phyloP scores from a whole-genome alignment of 1,140 invertebrate species.

The Pemphigus obesinymphae region DNA sequence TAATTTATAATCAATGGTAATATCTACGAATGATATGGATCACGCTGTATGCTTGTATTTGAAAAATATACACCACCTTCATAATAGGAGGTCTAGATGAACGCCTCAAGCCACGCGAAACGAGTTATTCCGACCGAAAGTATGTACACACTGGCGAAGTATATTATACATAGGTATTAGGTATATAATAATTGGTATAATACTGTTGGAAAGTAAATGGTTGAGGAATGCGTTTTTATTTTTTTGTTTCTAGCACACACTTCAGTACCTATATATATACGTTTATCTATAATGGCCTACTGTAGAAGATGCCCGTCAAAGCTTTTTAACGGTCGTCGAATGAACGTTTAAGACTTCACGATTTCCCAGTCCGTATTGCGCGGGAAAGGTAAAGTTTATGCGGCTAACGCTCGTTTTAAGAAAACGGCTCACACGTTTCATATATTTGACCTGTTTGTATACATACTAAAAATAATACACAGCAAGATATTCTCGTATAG shows the following conservation, averaged over 20 bases:
- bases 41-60: too few relatives aligned
- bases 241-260: conserved; percentile 4
- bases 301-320: neutral
- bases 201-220: neutral
- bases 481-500: too few relatives aligned
- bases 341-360: too few relatives aligned
- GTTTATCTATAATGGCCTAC: neutral
- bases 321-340: neutral
- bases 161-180: neutral
- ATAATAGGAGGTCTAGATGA: too few relatives aligned
- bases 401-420: neutral
- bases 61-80: too few relatives aligned
- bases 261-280: neutral
- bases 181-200: too few relatives aligned
- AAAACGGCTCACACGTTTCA: neutral
- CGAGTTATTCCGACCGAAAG: conserved; percentile 7
- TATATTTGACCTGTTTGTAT: neutral
- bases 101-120: neutral
- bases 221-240: neutral
- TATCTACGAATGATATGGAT: too few relatives aligned
- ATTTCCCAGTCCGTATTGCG: too few relatives aligned
- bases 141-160: neutral
- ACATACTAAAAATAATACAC: too few relatives aligned
- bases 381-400: too few relatives aligned
- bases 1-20: too few relatives aligned